Evolutionary conservation across 2,888 invertebrate genomes (phyloP).

Genomic region (Aphidius colemani): DNA sequence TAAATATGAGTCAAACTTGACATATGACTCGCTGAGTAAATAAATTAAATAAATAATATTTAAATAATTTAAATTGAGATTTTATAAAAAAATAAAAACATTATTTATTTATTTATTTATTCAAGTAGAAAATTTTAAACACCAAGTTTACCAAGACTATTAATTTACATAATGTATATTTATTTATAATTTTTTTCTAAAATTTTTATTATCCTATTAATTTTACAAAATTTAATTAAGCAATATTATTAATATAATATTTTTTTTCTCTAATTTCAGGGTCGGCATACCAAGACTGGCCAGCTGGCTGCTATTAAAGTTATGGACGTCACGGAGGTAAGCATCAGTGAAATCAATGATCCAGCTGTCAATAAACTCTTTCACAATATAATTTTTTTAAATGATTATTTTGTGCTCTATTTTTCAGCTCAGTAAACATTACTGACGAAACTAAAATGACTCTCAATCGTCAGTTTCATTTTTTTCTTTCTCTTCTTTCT

Average conservation of each 20-base stretch:
- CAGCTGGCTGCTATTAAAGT: conserved; percentile 99
- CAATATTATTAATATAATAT: conserved; percentile 2
- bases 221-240: too few relatives aligned
- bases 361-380: conserved; percentile 27
- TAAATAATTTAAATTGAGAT: too few relatives aligned
- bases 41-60: too few relatives aligned
- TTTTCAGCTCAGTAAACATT: conserved; percentile 10
- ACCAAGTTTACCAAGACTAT: too few relatives aligned
- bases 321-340: conserved; percentile 97
- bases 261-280: conserved; percentile 66
- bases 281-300: conserved; percentile 98
- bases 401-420: neutral
- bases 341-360: conserved; percentile 33
- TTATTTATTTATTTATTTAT: too few relatives aligned
- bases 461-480: neutral
- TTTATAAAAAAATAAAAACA: too few relatives aligned
- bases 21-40: too few relatives aligned
- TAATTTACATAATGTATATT: too few relatives aligned
- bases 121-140: too few relatives aligned
- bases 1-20: too few relatives aligned
- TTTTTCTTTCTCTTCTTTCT: neutral
- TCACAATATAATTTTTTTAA: conserved; percentile 12
- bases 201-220: too few relatives aligned
- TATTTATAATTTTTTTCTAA: too few relatives aligned
- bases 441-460: neutral